Percentiles rank a stretch among this genome's conserved stretches.
phyloP scores from a whole-genome alignment of 2,888 invertebrate species.

The Watsonalla cultraria region DNA sequence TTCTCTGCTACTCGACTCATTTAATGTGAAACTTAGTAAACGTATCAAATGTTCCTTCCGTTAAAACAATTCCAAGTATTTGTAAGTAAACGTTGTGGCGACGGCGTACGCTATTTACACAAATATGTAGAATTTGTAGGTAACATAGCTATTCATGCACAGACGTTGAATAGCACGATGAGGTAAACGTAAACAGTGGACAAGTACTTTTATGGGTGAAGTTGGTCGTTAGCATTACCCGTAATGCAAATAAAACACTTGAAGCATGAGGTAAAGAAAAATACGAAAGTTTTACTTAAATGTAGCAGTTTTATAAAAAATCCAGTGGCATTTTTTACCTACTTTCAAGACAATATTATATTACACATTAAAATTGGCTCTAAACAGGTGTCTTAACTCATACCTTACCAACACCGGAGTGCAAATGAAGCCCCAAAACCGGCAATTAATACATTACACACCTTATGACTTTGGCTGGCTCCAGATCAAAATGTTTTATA shows the following conservation, averaged over 20 bases:
- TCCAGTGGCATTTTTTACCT: no score
- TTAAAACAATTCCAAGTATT: no score
- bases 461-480: slow-evolving; percentile 25
- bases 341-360: neutral
- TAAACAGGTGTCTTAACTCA: slow-evolving; percentile 34
- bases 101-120: no score
- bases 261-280: slow-evolving; percentile 4
- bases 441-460: slow-evolving; percentile 31
- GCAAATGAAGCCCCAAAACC: slow-evolving; percentile 39
- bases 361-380: slow-evolving; percentile 15
- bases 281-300: no score
- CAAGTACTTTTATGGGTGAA: slow-evolving; percentile 21
- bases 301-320: no score
- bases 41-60: no score
- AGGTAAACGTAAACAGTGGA: slow-evolving; percentile 5
- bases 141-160: neutral
- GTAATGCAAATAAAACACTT: slow-evolving; percentile 14
- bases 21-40: no score
- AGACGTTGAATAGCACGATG: slow-evolving; percentile 3
- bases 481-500: slow-evolving; percentile 20
- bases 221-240: slow-evolving; percentile 39
- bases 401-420: slow-evolving; percentile 11
- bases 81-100: no score
- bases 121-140: neutral
- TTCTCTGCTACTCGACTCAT: no score